Percentiles rank a stretch among this genome's conserved stretches.
Conservation (phyloP, 2,797 vertebrate species). For the Heliangelus exortis region DNA sequence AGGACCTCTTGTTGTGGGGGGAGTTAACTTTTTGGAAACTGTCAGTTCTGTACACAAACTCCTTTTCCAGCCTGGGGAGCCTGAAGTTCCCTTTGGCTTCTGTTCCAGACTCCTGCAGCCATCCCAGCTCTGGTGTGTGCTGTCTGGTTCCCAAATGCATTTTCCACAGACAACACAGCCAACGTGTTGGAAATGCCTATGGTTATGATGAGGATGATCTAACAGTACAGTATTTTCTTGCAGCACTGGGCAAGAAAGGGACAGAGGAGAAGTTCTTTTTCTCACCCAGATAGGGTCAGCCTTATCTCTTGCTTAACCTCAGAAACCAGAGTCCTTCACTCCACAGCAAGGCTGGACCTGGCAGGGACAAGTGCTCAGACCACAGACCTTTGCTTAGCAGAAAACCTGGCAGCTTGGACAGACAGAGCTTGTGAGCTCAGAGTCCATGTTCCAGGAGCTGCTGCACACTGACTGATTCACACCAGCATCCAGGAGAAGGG, state of each 20-base stretch:
- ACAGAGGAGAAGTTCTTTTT: not conserved
- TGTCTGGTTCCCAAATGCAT: not conserved
- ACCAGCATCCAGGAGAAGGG: not conserved
- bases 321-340: not conserved
- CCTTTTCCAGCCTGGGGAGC: not conserved
- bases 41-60: not conserved
- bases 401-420: not conserved
- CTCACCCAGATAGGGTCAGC: not conserved
- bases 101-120: not conserved
- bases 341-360: not conserved
- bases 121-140: not conserved
- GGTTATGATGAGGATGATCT: not conserved
- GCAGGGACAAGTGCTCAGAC: not conserved
- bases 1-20: not conserved
- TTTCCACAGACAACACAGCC: not conserved
- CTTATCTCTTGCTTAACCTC: not conserved
- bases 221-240: not conserved
- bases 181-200: not conserved
- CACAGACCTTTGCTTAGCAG: not conserved
- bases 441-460: not conserved
- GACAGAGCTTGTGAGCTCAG: not conserved
- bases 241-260: not conserved
- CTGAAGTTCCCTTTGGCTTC: not conserved
- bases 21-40: not conserved
- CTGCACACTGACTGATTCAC: not conserved